Evolutionary conservation across 2,888 invertebrate species (phyloP).

Genomic region (Micoletzkya japonica): DNA sequence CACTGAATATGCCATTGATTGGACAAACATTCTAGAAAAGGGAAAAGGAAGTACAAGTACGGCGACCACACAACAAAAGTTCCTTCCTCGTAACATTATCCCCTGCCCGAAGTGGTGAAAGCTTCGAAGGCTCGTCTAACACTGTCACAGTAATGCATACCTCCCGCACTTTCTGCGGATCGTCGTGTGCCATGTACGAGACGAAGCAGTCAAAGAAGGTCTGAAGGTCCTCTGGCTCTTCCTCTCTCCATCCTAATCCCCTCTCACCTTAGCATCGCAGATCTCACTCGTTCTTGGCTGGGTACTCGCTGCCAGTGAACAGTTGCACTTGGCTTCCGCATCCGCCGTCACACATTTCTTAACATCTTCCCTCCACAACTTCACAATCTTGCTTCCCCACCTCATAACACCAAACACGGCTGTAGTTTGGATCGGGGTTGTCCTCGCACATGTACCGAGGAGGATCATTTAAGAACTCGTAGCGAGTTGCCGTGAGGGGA

Average conservation of each 20-base stretch:
- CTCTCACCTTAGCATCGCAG: conserved; percentile 31
- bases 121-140: too few relatives aligned
- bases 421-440: conserved; percentile 45
- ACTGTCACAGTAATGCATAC: neutral
- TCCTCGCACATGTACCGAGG: conserved; percentile 47
- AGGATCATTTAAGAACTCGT: conserved; percentile 60
- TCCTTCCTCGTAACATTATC: neutral
- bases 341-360: conserved; percentile 47
- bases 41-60: neutral
- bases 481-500: conserved; percentile 54
- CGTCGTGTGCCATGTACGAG: neutral
- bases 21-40: too few relatives aligned
- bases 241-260: too few relatives aligned
- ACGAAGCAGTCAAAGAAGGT: neutral
- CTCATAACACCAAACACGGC: conserved; percentile 55
- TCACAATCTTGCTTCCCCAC: conserved; percentile 23
- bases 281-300: conserved; percentile 42
- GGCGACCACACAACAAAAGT: neutral
- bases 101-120: too few relatives aligned
- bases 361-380: neutral
- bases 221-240: too few relatives aligned
- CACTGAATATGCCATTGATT: conserved; percentile 30
- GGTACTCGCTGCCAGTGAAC: conserved; percentile 51
- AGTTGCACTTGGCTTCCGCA: conserved; percentile 51
- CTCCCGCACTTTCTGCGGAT: neutral